Percentiles rank a stretch among this genome's conserved stretches.
Evolutionary conservation across 2,797 vertebrate species (phyloP).

Genomic region (Kryptolebias ocellatus): DNA sequence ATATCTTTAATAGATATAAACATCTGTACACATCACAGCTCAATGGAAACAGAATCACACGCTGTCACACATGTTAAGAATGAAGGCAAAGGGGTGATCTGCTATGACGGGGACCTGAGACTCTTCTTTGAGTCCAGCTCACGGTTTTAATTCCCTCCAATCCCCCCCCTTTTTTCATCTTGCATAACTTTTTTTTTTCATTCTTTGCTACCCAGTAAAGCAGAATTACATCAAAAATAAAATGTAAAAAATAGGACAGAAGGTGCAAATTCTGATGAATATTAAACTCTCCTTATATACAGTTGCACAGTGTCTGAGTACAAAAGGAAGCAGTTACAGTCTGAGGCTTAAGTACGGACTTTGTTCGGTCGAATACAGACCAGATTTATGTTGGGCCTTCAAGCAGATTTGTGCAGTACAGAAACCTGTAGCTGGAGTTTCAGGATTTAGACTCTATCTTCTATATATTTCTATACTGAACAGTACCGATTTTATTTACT

Average conservation of each 20-base stretch:
- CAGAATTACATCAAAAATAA: slow-evolving; percentile 61
- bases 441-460: slow-evolving; percentile 52
- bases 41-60: slow-evolving; percentile 78
- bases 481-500: slow-evolving; percentile 62
- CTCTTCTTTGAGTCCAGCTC: slow-evolving; percentile 41
- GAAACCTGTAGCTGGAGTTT: slow-evolving; percentile 48
- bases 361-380: slow-evolving; percentile 23
- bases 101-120: slow-evolving; percentile 41
- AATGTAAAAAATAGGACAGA: slow-evolving; percentile 63
- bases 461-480: slow-evolving; percentile 32
- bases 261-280: slow-evolving; percentile 74
- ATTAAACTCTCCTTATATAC: slow-evolving; percentile 72
- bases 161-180: slow-evolving; percentile 24
- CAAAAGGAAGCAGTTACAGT: slow-evolving; percentile 62
- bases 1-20: slow-evolving; percentile 84
- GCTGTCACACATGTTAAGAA: slow-evolving; percentile 72
- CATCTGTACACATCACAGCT: slow-evolving; percentile 79
- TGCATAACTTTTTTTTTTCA: slow-evolving; percentile 20
- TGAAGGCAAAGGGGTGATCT: slow-evolving; percentile 68
- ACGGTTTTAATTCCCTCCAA: slow-evolving; percentile 20
- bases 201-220: slow-evolving; percentile 52
- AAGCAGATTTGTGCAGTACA: slow-evolving; percentile 40
- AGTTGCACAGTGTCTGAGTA: slow-evolving; percentile 71
- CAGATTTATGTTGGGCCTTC: slow-evolving; percentile 35
- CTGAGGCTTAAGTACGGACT: slow-evolving; percentile 63